Percentiles rank a stretch among this genome's conserved stretches.
These are phyloP conservation scores for Phylloscopus trochiloides DNA, from an alignment of 2,113 vertebrate genomes.

Conservation along the genomic window DNA sequence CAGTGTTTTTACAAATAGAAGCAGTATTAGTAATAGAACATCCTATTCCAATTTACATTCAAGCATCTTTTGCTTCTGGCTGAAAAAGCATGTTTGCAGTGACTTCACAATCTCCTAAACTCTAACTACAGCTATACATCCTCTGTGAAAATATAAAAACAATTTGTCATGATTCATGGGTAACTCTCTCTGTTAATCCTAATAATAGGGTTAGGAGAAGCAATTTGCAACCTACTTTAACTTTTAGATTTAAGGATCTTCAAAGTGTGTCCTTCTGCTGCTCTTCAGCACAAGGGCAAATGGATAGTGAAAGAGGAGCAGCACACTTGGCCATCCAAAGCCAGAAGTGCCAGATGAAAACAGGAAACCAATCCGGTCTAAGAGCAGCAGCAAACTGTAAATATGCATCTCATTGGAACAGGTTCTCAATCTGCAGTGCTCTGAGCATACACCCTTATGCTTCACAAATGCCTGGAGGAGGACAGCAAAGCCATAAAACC, in stretches of 20 bases:
- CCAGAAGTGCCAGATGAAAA: background rate
- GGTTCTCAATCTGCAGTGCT: background rate
- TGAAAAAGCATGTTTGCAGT: background rate
- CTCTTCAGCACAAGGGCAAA: background rate
- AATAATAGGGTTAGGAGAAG: conserved; percentile 14
- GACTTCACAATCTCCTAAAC: background rate
- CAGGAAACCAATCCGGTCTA: background rate
- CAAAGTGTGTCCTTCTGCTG: background rate
- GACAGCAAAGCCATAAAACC: background rate
- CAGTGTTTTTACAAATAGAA: background rate
- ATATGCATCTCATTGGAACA: background rate
- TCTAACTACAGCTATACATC: background rate
- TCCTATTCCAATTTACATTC: background rate
- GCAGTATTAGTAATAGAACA: background rate
- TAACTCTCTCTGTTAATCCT: conserved; percentile 25
- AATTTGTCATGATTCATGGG: background rate
- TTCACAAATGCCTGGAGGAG: conserved; percentile 43
- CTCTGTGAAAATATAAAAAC: background rate
- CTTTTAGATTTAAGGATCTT: background rate
- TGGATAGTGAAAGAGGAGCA: background rate
- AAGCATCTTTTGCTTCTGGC: background rate
- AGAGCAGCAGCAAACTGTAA: conserved; percentile 8
- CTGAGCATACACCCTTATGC: conserved; percentile 38
- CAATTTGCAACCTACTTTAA: conserved; percentile 20
- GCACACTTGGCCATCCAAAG: background rate